Base-by-base conservation (phyloP, 2,888 invertebrate genomes). In the Dascillus cervinus region DNA sequence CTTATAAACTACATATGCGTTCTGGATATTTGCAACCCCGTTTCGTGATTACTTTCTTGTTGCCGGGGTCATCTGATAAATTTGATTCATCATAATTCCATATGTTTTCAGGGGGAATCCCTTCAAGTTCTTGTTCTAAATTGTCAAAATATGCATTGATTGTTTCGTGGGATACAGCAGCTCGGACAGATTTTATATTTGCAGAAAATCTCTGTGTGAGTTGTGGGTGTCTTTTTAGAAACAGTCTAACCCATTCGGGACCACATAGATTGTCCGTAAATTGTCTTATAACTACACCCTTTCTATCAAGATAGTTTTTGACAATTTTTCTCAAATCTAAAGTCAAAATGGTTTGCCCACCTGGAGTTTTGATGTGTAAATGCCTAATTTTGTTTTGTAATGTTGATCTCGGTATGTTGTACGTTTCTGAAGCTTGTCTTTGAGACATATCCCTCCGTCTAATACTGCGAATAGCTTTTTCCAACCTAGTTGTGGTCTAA, bases 21-120 rank as follows among this genome's bases (percentile, higher is more conserved):
- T 52, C 44, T 13, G 47, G 41, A 31, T 57, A 46, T 32, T 53
- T 25, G 19, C 32, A 24, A 10, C 34, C 26, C 13, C 36, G 12
- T 25, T 34, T 37, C 37, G 12, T 22, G 8, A 44, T 28, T 3
- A 27, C 29, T 22, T 34, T 44, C 3, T 43, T 42, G 15, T 32
- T 37, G 1, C 55, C 57, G 14, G 55, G 54, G 28, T 61, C 53
- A 30, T 60, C 58, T 5, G 43, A 27, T 3, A 62, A 36, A 25
- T 56, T 57, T 2, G 53, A 55, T 33, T 59, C 55, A 33, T 61
- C 58, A 43, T 55, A 62, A 32, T 62, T 60, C 13, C 53, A 35
- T 11, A 53, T 52, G 14, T 39, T 41, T 20, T 22, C 9, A 12
- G 44, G 35, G 9, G 41, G 39, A 21, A 50, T 31, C 10, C 27